phyloP scores from a whole-genome alignment of 1,140 invertebrate species.

The Rhagoletis pomonella region DNA sequence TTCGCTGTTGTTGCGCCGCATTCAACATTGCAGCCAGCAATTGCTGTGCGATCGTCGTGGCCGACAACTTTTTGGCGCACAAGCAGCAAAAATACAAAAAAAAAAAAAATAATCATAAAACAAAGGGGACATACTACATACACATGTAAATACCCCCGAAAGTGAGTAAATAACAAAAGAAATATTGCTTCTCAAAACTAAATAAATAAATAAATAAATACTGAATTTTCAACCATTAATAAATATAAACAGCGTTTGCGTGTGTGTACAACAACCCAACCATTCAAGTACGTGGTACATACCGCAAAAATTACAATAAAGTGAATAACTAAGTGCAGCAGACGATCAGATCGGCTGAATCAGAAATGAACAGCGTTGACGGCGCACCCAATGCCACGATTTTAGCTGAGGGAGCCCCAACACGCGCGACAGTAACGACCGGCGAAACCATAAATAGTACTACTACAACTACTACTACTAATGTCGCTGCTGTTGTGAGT shows the following conservation, averaged over 20 bases:
- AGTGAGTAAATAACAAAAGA: not conserved
- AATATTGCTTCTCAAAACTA: not conserved
- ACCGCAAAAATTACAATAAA: slow-evolving; percentile 1
- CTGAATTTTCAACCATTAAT: not conserved
- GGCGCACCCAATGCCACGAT: slow-evolving; percentile 47
- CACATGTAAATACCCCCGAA: not conserved
- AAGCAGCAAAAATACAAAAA: not conserved
- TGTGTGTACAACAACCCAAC: not conserved
- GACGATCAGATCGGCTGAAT: slow-evolving; percentile 24
- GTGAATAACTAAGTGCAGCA: slow-evolving; percentile 15
- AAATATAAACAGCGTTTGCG: not conserved
- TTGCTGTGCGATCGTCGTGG: not conserved
- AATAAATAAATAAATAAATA: not conserved
- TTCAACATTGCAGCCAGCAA: slow-evolving; percentile 6
- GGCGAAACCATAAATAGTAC: not conserved
- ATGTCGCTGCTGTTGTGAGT: not conserved
- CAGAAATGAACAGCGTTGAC: slow-evolving; percentile 50
- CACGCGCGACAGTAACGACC: not conserved
- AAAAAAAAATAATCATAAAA: not conserved
- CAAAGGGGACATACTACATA: not conserved
- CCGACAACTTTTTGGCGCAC: not conserved
- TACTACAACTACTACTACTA: not conserved
- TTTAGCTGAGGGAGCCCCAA: slow-evolving; percentile 26
- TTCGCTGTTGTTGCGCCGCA: not conserved
- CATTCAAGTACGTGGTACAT: not conserved